Base-by-base conservation (phyloP, 2,113 vertebrate genomes). In the Crotalus viridis region DNA sequence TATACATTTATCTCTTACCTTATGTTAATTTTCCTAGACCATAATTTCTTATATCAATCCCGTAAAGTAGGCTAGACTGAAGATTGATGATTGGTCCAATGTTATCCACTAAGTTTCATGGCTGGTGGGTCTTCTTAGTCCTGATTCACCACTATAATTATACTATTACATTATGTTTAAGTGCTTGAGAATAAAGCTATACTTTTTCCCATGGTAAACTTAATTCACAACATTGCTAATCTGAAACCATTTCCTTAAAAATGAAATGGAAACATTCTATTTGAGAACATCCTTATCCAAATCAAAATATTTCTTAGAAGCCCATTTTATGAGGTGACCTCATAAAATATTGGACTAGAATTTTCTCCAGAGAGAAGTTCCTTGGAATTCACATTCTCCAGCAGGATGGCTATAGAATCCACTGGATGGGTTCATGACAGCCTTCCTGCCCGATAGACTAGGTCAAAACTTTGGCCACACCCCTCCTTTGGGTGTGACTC, bases 131-230 rank as follows among this genome's bases (percentile, higher is more conserved):
- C 74, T 81, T 39, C 33, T 7, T 43, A 43, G 33, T 81, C 33
- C 33, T 81, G 33, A 81, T 81, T 43, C 74, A 43, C 33, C 21
- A 43, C 3, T 33, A 57, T 61, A 88, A 93, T 94, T 94, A 95
- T 96, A 95, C 92, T 95, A 92, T 81, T 94, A 86, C 92, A 61
- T 93, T 95, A 26, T 95, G 89, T 96, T 96, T 43, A 81, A 96
- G 93, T 89, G 95, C 95, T 96, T 96, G 94, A 96, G 94, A 96
- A 95, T 96, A 96, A 96, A 97, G 61, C 92, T 87, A 8, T 94
- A 96, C 33, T 96, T 96, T 96, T 61, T 21, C 46, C 24, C 46
- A 12, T 94, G 93, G 94, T 15, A 95, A 94, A 92, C 95, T 96
- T 94, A 96, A 94, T 93, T 96, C 94, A 89, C 91, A 93, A 24